phyloP scores from a whole-genome alignment of 2,888 invertebrate genomes.

The Xylota segnis region DNA sequence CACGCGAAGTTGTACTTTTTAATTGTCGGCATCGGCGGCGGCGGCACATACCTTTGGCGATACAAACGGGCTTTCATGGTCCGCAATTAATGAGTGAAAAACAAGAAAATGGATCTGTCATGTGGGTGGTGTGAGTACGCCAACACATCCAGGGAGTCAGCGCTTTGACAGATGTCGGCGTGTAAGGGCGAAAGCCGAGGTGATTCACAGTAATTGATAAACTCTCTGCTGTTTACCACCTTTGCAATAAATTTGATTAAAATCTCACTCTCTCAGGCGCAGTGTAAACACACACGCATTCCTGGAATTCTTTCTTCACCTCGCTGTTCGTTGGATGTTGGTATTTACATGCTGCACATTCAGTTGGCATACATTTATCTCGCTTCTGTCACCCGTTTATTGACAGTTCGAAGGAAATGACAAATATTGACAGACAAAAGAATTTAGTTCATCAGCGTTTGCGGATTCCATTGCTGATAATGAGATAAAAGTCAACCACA shows the following conservation, averaged over 20 bases:
- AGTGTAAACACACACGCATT: slow-evolving; percentile 61
- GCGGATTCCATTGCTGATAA: slow-evolving; percentile 68
- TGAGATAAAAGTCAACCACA: slow-evolving; percentile 53
- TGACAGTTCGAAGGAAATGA: slow-evolving; percentile 72
- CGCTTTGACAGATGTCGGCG: slow-evolving; percentile 56
- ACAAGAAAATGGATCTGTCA: slow-evolving; percentile 41
- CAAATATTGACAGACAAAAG: slow-evolving; percentile 74
- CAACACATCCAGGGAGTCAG: slow-evolving; percentile 39
- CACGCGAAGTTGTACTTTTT: slow-evolving; percentile 61
- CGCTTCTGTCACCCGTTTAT: slow-evolving; percentile 62
- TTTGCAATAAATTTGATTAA: slow-evolving; percentile 69
- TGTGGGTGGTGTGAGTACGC: slow-evolving; percentile 52
- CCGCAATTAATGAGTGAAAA: slow-evolving; percentile 51
- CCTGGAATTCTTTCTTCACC: slow-evolving; percentile 56
- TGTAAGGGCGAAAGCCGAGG: slow-evolving; percentile 31
- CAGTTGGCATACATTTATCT: slow-evolving; percentile 70
- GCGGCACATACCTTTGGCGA: slow-evolving; percentile 37
- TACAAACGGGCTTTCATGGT: slow-evolving; percentile 57
- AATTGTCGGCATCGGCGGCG: slow-evolving; percentile 63
- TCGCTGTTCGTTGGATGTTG: slow-evolving; percentile 46
- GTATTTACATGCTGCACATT: slow-evolving; percentile 59
- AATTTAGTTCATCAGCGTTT: slow-evolving; percentile 74
- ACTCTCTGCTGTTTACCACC: slow-evolving; percentile 60
- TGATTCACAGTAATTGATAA: slow-evolving; percentile 57
- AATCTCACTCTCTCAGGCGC: slow-evolving; percentile 32